Evolutionary conservation across 2,888 invertebrate species (phyloP), one percentile per base, ranked within the genome.

Genomic region (Macaria liturata): DNA sequence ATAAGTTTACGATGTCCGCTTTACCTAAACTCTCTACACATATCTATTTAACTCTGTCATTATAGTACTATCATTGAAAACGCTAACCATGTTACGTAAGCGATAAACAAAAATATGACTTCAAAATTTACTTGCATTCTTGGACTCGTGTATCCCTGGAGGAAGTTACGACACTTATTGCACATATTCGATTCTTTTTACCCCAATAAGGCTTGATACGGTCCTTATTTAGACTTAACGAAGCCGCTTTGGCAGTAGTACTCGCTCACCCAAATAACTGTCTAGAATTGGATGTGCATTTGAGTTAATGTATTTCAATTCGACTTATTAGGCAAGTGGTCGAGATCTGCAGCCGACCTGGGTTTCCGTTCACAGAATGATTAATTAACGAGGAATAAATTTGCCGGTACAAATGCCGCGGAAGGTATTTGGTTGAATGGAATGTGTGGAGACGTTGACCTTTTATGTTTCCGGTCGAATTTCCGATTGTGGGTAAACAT

Each of bases 331-430:
- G 64, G 66, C 57, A 64, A 63, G 61, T 46, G 51, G 66, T 39
- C 52, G 46, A 60, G 58, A 60, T 57, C 52, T 57, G 54, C 40
- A 20, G 54, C 58, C 61, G 51, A 55, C 60, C 63, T 61, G 62
- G 61, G 59, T 63, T 65, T 65, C 60, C 65, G 56, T 61, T 65
- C 57, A 46, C 43, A 34, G 60, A 65, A 54, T 51, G 54, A 52
- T 49, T 46, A 20, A 54, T 40, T 54, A 47, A 9, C 4, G 4
- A 9, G 45, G 20, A 30, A 40, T 48, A 37, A 20, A 44, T 8
- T 46, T 46, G 9, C 1, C 30, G 32, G 20, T 20, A 20, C 6
- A 6, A 51, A 56, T 49, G 34, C 37, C 20, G 37, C 4, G 34
- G 39, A 37, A 37, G 20, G 37, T 30, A 37, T 48, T 30, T 7